Conservation (phyloP, 2,797 vertebrate genomes). For the Cynopterus sphinx region DNA sequence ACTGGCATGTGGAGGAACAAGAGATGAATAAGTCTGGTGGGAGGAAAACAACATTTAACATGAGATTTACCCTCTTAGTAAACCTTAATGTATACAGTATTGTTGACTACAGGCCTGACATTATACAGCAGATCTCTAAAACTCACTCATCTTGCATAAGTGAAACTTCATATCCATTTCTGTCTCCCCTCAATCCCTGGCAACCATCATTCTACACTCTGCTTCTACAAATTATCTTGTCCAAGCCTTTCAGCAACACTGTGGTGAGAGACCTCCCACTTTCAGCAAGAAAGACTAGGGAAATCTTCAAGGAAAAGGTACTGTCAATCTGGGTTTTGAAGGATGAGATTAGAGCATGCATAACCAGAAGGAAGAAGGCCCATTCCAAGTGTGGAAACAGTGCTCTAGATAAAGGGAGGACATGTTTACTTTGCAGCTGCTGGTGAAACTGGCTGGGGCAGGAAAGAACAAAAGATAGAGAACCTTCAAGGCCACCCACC, state of each 20-base stretch:
- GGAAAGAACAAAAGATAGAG: neutral
- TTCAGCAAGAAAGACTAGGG: neutral
- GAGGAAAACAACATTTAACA: neutral
- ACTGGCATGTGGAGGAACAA: neutral
- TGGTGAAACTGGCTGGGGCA: neutral
- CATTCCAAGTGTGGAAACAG: neutral
- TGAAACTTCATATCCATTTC: neutral
- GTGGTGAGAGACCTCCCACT: neutral
- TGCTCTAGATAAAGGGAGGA: neutral
- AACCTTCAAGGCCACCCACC: neutral
- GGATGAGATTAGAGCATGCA: neutral
- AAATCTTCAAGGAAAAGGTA: neutral
- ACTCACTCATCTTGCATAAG: neutral
- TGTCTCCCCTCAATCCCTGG: neutral
- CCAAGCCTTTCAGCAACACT: neutral
- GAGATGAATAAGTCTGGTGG: neutral
- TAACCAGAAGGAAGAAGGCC: neutral
- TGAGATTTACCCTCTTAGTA: neutral
- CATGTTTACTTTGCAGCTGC: neutral
- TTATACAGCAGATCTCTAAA: neutral
- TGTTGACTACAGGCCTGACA: neutral
- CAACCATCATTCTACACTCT: neutral
- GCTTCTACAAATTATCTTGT: neutral
- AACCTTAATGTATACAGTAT: neutral
- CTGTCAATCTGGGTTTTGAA: neutral